Conservation (phyloP, 2,888 invertebrate genomes). For the Drosophila emarginata region DNA sequence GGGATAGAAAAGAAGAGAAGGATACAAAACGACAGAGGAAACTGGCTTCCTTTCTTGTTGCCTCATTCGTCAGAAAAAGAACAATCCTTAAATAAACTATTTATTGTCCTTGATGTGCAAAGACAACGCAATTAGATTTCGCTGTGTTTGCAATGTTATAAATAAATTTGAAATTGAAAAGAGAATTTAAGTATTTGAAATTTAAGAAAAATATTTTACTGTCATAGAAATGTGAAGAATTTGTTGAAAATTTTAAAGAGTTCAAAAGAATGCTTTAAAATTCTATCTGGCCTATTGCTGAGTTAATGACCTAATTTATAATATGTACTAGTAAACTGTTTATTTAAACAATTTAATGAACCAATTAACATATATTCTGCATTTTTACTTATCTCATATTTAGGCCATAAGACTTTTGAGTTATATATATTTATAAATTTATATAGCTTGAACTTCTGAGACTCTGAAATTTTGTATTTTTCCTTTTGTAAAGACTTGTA, state of each 20-base stretch:
- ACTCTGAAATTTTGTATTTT: too few relatives aligned
- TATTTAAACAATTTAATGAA: too few relatives aligned
- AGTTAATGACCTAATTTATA: too few relatives aligned
- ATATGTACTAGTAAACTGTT: background rate
- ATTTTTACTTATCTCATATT: too few relatives aligned
- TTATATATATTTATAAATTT: too few relatives aligned
- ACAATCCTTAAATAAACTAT: conserved; percentile 68
- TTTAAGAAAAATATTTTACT: conserved; percentile 14
- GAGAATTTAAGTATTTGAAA: conserved; percentile 36
- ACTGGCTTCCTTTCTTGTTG: conserved; percentile 6
- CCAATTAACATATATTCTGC: too few relatives aligned
- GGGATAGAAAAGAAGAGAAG: background rate
- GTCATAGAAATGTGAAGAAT: background rate
- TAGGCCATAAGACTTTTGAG: too few relatives aligned
- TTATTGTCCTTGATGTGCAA: conserved; percentile 53
- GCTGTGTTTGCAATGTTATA: conserved; percentile 23
- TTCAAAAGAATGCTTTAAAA: background rate
- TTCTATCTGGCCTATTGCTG: too few relatives aligned
- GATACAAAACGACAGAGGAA: background rate
- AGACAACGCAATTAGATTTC: conserved; percentile 56
- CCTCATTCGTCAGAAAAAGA: conserved; percentile 44
- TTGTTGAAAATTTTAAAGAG: background rate
- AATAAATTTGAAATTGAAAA: conserved; percentile 50
- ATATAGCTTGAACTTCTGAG: too few relatives aligned
- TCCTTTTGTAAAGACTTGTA: too few relatives aligned